A percentile compares a stretch with the other conserved stretches of the same genome.
Evolutionary conservation across 2,113 vertebrate species (phyloP).

Genomic region (Daboia siamensis): DNA sequence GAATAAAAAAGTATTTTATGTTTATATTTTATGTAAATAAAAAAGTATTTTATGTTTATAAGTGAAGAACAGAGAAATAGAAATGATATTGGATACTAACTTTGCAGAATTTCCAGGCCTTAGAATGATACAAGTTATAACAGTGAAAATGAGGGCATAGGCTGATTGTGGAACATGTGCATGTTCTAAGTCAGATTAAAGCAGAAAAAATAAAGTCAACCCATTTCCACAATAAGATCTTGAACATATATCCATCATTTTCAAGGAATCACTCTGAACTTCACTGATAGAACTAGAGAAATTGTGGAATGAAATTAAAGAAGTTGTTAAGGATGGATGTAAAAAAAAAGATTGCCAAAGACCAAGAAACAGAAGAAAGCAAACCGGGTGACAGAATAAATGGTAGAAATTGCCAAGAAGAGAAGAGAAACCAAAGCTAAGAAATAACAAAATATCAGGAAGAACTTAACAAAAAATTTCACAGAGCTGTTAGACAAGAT

Average conservation of each 20-base stretch:
- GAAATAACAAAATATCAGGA: not conserved
- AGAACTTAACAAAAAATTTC: not conserved
- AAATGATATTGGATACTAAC: constrained; percentile 27
- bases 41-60: not conserved
- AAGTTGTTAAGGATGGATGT: not conserved
- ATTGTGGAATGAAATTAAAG: not conserved
- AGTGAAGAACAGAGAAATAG: not conserved
- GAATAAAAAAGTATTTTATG: not conserved
- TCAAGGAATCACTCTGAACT: not conserved
- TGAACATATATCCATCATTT: not conserved
- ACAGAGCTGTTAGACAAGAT: not conserved
- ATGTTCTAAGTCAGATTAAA: not conserved
- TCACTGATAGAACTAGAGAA: not conserved
- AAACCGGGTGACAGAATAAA: not conserved
- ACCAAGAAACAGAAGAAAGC: not conserved
- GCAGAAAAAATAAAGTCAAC: not conserved
- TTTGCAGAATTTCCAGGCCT: not conserved
- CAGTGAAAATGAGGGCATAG: not conserved
- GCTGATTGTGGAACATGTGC: not conserved
- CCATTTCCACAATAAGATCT: not conserved
- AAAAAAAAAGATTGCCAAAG: not conserved
- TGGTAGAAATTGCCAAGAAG: not conserved
- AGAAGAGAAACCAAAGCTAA: not conserved
- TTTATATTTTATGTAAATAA: too few relatives aligned
- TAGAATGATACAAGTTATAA: not conserved